phyloP scores from a whole-genome alignment of 2,797 vertebrate species.

The Pampus argenteus region DNA sequence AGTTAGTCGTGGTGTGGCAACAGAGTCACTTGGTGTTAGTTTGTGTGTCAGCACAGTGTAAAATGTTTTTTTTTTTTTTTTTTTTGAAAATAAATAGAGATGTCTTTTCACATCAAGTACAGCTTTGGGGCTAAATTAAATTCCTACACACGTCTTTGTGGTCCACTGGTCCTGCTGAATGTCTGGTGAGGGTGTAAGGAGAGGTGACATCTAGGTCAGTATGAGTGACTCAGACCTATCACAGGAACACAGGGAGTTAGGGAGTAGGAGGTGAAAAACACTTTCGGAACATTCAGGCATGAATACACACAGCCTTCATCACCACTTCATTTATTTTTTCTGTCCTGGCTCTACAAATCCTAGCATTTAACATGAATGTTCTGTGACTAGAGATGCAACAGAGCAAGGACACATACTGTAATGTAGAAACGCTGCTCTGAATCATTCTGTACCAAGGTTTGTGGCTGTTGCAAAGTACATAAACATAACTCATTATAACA shows the following conservation, averaged over 20 bases:
- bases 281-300: slow-evolving; percentile 22
- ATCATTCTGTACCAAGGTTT: slow-evolving; percentile 18
- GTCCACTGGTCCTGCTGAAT: slow-evolving; percentile 60
- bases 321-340: slow-evolving; percentile 15
- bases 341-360: slow-evolving; percentile 8
- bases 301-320: slow-evolving; percentile 7
- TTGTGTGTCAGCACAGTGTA: slow-evolving; percentile 56
- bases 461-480: slow-evolving; percentile 26
- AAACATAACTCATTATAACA: slow-evolving; percentile 15
- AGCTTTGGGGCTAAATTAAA: slow-evolving; percentile 56
- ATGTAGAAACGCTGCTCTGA: slow-evolving; percentile 18
- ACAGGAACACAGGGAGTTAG: slow-evolving; percentile 56
- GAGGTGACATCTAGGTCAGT: slow-evolving; percentile 76
- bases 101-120: slow-evolving; percentile 74
- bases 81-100: slow-evolving; percentile 72
- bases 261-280: slow-evolving; percentile 63
- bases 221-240: slow-evolving; percentile 72
- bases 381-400: slow-evolving; percentile 42
- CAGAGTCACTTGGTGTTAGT: slow-evolving; percentile 68
- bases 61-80: slow-evolving; percentile 47
- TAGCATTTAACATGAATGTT: slow-evolving; percentile 31
- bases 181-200: slow-evolving; percentile 38
- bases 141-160: slow-evolving; percentile 43
- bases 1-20: slow-evolving; percentile 53
- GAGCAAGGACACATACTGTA: slow-evolving; percentile 36